A percentile compares a stretch with the other conserved stretches of the same genome.
These are phyloP conservation scores for Brachyhypopomus gauderio DNA, from an alignment of 2,113 vertebrate genomes.

Conservation along the genomic window DNA sequence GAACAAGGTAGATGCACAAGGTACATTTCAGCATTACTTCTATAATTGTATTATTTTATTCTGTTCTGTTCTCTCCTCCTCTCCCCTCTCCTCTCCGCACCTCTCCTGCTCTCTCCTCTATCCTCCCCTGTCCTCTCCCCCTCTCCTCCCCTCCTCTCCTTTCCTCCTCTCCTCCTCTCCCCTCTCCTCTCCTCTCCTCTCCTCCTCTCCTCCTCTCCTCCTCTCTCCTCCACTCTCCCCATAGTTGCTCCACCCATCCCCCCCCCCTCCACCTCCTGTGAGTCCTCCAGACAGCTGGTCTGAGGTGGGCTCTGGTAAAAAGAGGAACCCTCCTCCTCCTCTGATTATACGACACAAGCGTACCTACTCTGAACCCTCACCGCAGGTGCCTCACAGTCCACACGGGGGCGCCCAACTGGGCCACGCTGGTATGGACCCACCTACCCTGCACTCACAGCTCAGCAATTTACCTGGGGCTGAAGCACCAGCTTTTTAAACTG, in stretches of 20 bases:
- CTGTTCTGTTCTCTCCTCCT: not conserved
- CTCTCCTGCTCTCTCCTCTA: not conserved
- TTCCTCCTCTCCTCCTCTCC: slow-evolving; percentile 30
- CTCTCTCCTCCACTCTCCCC: slow-evolving; percentile 38
- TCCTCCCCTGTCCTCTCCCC: not conserved
- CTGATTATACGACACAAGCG: slow-evolving; percentile 68
- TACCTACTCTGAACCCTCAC: slow-evolving; percentile 65
- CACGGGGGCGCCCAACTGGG: slow-evolving; percentile 32
- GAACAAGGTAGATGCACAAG: too few relatives aligned
- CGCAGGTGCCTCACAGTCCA: slow-evolving; percentile 62
- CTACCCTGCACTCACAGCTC: too few relatives aligned
- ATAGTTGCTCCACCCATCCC: slow-evolving; percentile 60
- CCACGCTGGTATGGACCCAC: slow-evolving; percentile 1
- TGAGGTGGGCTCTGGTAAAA: slow-evolving; percentile 57
- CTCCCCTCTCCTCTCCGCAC: slow-evolving; percentile 6
- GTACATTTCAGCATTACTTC: not conserved
- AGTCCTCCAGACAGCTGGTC: slow-evolving; percentile 47
- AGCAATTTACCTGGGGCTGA: too few relatives aligned
- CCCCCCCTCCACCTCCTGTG: slow-evolving; percentile 59
- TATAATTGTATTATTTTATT: not conserved
- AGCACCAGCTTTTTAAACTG: not conserved
- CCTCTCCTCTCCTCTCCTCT: slow-evolving; percentile 1
- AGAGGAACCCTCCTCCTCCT: slow-evolving; percentile 60
- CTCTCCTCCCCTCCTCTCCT: not conserved
- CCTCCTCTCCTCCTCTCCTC: slow-evolving; percentile 15